These are phyloP conservation scores for Picathartes gymnocephalus DNA, from an alignment of 2,113 vertebrate species.

Conservation along the genomic window DNA sequence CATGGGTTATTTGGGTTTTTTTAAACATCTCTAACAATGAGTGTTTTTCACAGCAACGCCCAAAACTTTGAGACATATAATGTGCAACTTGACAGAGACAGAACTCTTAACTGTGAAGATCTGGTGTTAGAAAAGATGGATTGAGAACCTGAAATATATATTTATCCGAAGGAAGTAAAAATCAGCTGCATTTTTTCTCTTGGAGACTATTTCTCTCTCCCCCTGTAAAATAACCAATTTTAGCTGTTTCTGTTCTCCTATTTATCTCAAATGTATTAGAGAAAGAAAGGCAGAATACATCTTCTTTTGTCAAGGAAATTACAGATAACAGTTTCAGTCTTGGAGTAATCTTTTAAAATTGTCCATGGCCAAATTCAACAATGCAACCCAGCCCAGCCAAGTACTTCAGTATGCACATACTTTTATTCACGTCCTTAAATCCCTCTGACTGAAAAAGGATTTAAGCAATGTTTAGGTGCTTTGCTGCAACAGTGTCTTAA, in stretches of 20 bases:
- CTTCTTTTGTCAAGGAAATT: conserved; percentile 56
- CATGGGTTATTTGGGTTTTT: background rate
- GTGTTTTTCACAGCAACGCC: background rate
- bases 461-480: conserved; percentile 21
- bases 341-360: conserved; percentile 44
- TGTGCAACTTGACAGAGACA: background rate
- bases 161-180: conserved; percentile 36
- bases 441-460: conserved; percentile 5
- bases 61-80: background rate
- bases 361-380: conserved; percentile 20
- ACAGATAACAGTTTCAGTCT: conserved; percentile 22
- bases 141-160: background rate
- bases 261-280: conserved; percentile 35
- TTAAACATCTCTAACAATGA: background rate
- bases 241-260: conserved; percentile 30
- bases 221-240: conserved; percentile 15
- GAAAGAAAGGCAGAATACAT: conserved; percentile 5
- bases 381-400: background rate
- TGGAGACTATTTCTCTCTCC: background rate
- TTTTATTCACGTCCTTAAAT: conserved; percentile 29
- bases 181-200: background rate
- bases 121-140: background rate
- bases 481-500: background rate
- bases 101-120: background rate
- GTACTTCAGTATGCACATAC: conserved; percentile 10